phyloP scores from a whole-genome alignment of 2,888 invertebrate species.

The Drosophila kuntzei region DNA sequence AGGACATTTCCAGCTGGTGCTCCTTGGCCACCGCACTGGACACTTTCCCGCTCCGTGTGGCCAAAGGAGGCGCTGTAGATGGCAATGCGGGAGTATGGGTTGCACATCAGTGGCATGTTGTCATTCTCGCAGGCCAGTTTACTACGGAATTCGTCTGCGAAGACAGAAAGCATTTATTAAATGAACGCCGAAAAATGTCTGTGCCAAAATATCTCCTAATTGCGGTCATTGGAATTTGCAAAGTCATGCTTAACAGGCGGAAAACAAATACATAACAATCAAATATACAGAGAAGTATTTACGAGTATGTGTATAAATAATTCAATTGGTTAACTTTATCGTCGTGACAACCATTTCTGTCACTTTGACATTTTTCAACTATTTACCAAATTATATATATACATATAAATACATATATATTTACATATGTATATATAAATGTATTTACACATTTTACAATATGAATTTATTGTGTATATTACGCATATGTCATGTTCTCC shows the following conservation, averaged over 20 bases:
- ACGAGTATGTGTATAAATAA: slow-evolving; percentile 1
- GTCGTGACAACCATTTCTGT: neutral
- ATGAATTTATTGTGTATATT: slow-evolving; percentile 29
- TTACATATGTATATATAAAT: neutral
- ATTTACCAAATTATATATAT: slow-evolving; percentile 11
- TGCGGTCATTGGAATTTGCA: slow-evolving; percentile 45
- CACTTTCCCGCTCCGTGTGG: slow-evolving; percentile 93
- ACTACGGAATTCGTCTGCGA: slow-evolving; percentile 95
- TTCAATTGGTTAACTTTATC: slow-evolving; percentile 3
- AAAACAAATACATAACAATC: slow-evolving; percentile 4
- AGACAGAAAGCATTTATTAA: slow-evolving; percentile 37
- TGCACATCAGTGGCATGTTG: slow-evolving; percentile 94
- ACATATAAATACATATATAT: slow-evolving; percentile 6
- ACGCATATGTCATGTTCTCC: slow-evolving; percentile 20
- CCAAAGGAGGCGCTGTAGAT: slow-evolving; percentile 97
- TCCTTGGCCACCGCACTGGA: slow-evolving; percentile 89
- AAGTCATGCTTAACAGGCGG: slow-evolving; percentile 12
- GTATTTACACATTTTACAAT: slow-evolving; percentile 11
- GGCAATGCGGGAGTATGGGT: slow-evolving; percentile 94
- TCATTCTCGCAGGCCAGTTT: slow-evolving; percentile 97
- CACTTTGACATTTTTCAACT: slow-evolving; percentile 6
- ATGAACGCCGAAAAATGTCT: slow-evolving; percentile 22
- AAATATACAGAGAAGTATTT: slow-evolving; percentile 4
- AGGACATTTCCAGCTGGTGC: slow-evolving; percentile 85
- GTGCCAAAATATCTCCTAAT: slow-evolving; percentile 34